Conservation (phyloP, 2,797 vertebrate genomes). For the Sebastiscus albofasciatus region DNA sequence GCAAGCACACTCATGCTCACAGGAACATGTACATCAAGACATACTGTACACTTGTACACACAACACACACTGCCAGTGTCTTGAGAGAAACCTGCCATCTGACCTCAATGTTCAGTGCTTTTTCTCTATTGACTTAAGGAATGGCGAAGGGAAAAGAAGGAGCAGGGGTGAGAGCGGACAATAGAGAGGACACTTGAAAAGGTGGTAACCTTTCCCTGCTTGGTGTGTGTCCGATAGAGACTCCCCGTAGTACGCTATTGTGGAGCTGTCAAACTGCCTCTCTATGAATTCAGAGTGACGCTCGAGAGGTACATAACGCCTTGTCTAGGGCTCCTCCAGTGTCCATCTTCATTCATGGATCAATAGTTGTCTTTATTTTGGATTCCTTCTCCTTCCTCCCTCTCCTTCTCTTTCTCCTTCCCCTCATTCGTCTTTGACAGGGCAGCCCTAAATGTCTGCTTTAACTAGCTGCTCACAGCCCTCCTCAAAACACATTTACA, state of each 20-base stretch:
- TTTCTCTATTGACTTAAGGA: conserved; percentile 63
- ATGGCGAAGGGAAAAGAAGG: conserved; percentile 36
- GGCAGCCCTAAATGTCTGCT: conserved; percentile 77
- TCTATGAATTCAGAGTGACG: conserved; percentile 76
- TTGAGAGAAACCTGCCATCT: conserved; percentile 47
- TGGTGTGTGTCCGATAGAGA: conserved; percentile 73
- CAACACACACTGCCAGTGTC: conserved; percentile 5
- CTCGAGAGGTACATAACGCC: conserved; percentile 76
- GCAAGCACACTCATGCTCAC: conserved; percentile 16
- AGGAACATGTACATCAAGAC: conserved; percentile 11
- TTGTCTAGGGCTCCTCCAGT: conserved; percentile 67
- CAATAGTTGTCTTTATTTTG: conserved; percentile 85
- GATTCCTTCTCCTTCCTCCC: conserved; percentile 56
- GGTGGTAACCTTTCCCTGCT: conserved; percentile 77
- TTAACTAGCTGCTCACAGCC: conserved; percentile 81
- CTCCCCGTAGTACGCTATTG: conserved; percentile 75
- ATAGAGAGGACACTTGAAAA: conserved; percentile 76
- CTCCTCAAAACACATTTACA: conserved; percentile 83
- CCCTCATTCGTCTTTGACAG: conserved; percentile 71
- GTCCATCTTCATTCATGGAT: conserved; percentile 81
- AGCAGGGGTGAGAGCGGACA: conserved; percentile 54
- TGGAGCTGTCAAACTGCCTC: conserved; percentile 79
- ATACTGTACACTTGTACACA: background rate
- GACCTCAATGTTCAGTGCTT: conserved; percentile 59
- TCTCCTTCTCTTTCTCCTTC: conserved; percentile 41